A percentile compares a stretch with the other conserved stretches of the same genome.
Conservation (phyloP, 2,888 invertebrate species). For the Bembecia ichneumoniformis region DNA sequence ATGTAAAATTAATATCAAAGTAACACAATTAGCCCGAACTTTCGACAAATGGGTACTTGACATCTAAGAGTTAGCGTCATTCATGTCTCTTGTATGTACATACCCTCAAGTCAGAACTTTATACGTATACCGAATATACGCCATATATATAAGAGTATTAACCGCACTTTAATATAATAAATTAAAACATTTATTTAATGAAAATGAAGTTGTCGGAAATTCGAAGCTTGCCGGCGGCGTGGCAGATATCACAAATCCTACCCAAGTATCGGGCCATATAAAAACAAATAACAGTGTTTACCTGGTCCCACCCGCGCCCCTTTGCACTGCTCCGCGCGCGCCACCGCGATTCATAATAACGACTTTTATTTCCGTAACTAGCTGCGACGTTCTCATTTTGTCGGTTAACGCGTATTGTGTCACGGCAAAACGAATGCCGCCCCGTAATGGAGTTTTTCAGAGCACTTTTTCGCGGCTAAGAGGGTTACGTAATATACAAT, state of each 20-base stretch:
- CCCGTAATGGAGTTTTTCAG: constrained; percentile 59
- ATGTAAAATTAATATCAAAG: too few species aligned
- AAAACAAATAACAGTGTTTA: constrained; percentile 58
- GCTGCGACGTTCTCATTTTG: constrained; percentile 60
- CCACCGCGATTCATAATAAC: constrained; percentile 49
- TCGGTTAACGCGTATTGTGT: constrained; percentile 63
- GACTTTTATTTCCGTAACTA: constrained; percentile 64
- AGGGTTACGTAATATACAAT: constrained; percentile 21
- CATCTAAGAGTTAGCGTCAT: too few species aligned
- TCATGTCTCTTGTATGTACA: too few species aligned
- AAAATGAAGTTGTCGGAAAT: too few species aligned
- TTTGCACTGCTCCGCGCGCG: constrained; percentile 7
- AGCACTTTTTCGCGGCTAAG: constrained; percentile 46
- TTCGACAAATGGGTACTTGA: too few species aligned
- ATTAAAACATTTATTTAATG: too few species aligned
- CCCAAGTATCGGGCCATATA: constrained; percentile 48
- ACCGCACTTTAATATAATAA: too few species aligned
- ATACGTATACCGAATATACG: too few species aligned
- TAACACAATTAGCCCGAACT: too few species aligned
- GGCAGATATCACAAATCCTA: constrained; percentile 59
- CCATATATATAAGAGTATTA: too few species aligned
- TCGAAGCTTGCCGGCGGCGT: constrained; percentile 39
- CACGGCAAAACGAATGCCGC: constrained; percentile 51
- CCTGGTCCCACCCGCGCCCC: constrained; percentile 32
- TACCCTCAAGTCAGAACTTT: too few species aligned